These are phyloP conservation scores for Clanis bilineata DNA, from an alignment of 2,888 invertebrate genomes.

Conservation along the genomic window DNA sequence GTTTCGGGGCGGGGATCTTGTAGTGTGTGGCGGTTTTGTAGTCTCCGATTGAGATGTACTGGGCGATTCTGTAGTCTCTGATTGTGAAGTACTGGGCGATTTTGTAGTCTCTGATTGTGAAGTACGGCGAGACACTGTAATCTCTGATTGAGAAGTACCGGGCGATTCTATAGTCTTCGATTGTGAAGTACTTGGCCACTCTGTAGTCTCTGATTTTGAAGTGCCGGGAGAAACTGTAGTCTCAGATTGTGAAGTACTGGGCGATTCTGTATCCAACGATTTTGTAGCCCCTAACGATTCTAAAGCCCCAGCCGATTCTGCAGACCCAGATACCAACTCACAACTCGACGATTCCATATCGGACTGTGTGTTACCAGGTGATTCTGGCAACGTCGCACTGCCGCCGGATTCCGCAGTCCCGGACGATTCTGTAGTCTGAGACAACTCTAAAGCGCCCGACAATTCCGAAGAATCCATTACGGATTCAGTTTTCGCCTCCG, in stretches of 20 bases:
- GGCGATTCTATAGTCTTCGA: neutral
- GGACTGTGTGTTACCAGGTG: no score
- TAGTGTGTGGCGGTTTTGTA: no score
- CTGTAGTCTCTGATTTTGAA: neutral
- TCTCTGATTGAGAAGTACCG: neutral
- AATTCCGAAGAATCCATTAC: neutral
- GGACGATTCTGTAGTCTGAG: neutral
- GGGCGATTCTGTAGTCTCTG: neutral
- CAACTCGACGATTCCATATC: no score
- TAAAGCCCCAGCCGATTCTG: neutral
- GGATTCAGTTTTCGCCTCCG: neutral
- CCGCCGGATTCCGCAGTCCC: neutral
- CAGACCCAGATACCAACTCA: no score
- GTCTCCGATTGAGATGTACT: neutral
- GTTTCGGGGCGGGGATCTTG: conserved; percentile 6
- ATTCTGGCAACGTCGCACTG: no score
- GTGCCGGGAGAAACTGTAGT: neutral
- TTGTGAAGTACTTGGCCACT: neutral
- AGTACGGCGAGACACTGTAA: neutral
- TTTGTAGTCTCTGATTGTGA: neutral
- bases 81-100: neutral
- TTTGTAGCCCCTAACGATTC: neutral
- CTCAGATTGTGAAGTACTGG: neutral
- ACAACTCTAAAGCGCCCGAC: no score
- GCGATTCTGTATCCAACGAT: neutral